A percentile compares a stretch with the other conserved stretches of the same genome.
phyloP scores from a whole-genome alignment of 2,888 invertebrate genomes.

The Dasysyrphus tricinctus region DNA sequence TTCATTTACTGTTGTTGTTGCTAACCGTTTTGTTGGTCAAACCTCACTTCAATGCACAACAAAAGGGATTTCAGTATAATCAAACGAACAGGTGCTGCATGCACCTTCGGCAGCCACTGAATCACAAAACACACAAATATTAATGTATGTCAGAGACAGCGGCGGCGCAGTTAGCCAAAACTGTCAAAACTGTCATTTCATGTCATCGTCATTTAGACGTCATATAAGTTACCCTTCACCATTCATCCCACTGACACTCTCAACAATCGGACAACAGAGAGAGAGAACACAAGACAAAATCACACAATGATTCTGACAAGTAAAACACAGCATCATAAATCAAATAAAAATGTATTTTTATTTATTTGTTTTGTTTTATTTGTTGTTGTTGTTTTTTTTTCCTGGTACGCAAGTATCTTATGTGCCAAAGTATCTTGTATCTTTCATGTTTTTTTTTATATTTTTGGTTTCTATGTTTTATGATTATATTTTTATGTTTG shows the following conservation, averaged over 20 bases:
- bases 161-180: constrained; percentile 66
- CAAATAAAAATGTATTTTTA: constrained; percentile 54
- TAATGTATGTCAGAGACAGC: constrained; percentile 36
- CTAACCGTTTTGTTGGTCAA: neutral
- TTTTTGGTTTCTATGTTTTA: constrained; percentile 32
- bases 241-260: constrained; percentile 53
- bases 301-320: constrained; percentile 74
- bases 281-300: constrained; percentile 54
- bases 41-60: constrained; percentile 6
- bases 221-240: constrained; percentile 34
- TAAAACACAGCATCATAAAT: constrained; percentile 74
- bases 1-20: constrained; percentile 5
- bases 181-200: constrained; percentile 74
- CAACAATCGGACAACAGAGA: constrained; percentile 25
- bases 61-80: constrained; percentile 19
- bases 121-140: constrained; percentile 19
- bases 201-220: constrained; percentile 69
- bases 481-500: constrained; percentile 37
- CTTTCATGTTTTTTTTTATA: constrained; percentile 36
- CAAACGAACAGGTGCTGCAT: constrained; percentile 53
- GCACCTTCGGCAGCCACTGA: constrained; percentile 41
- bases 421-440: constrained; percentile 44
- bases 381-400: neutral
- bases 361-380: neutral
- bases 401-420: constrained; percentile 5